phyloP scores from a whole-genome alignment of 1,140 invertebrate genomes.

The Daktulosphaira vitifoliae region DNA sequence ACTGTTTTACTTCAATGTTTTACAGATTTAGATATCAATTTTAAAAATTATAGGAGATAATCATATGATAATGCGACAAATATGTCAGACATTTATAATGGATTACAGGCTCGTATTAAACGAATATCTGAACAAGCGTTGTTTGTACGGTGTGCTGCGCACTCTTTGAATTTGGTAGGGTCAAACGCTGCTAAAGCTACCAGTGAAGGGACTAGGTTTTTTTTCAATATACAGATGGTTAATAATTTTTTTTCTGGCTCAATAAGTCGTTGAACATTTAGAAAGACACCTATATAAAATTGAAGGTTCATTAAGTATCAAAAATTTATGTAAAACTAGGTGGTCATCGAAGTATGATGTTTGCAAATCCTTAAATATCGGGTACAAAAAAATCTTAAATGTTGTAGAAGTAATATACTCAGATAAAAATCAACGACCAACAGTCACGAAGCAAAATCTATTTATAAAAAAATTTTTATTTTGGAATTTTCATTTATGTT shows the following conservation, averaged over 20 bases:
- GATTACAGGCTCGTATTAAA: not conserved
- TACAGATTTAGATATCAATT: not conserved
- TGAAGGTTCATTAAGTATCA: not conserved
- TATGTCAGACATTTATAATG: slow-evolving; percentile 13
- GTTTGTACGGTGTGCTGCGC: not conserved
- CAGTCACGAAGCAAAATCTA: too few species aligned
- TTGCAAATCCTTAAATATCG: not conserved
- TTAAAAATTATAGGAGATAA: not conserved
- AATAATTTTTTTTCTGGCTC: not conserved
- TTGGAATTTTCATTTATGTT: too few species aligned
- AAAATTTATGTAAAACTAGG: slow-evolving; percentile 1
- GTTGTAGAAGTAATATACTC: too few species aligned
- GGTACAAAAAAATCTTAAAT: too few species aligned
- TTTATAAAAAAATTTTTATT: too few species aligned
- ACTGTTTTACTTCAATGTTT: not conserved
- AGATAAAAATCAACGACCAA: too few species aligned
- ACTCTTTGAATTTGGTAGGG: not conserved
- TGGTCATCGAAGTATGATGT: not conserved
- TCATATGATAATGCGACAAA: slow-evolving; percentile 35
- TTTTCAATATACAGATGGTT: not conserved
- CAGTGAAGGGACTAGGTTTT: not conserved
- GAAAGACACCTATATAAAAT: slow-evolving; percentile 3
- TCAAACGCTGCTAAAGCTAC: not conserved
- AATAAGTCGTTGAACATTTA: too few species aligned
- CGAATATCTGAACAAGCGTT: not conserved